These are phyloP conservation scores for Podarcis siculus DNA, from an alignment of 2,797 vertebrate species.

Conservation along the genomic window DNA sequence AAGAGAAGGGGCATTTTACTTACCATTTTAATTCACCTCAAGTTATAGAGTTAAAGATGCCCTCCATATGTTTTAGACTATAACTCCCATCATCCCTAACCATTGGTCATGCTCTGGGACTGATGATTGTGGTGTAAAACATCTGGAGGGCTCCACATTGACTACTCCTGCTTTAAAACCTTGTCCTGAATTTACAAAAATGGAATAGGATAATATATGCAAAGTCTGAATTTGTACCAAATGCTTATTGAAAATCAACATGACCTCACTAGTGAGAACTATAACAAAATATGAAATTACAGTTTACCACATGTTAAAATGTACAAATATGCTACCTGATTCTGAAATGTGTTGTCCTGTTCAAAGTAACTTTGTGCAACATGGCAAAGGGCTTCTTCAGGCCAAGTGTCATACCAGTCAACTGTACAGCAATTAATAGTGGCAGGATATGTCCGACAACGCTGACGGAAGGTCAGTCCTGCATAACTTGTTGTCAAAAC, in stretches of 20 bases:
- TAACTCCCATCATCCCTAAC: no score
- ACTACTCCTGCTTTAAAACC: background rate
- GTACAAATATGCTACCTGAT: slow-evolving; percentile 40
- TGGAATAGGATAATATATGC: background rate
- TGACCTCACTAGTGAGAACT: background rate
- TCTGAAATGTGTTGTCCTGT: slow-evolving; percentile 47
- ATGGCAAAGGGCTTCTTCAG: slow-evolving; percentile 64
- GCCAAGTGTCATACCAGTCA: slow-evolving; percentile 67
- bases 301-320: background rate
- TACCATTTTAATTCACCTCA: no score
- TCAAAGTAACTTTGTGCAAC: slow-evolving; percentile 64
- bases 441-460: slow-evolving; percentile 65
- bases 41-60: no score
- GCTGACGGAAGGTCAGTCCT: slow-evolving; percentile 61
- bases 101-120: background rate
- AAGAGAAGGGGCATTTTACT: no score
- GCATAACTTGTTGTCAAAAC: slow-evolving; percentile 67
- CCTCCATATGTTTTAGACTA: no score
- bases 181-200: background rate
- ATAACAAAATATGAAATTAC: background rate
- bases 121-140: background rate
- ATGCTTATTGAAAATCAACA: background rate
- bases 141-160: background rate
- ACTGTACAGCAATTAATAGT: slow-evolving; percentile 73
- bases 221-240: slow-evolving; percentile 10